phyloP scores from a whole-genome alignment of 2,113 vertebrate genomes.

The Atrichornis clamosus region DNA sequence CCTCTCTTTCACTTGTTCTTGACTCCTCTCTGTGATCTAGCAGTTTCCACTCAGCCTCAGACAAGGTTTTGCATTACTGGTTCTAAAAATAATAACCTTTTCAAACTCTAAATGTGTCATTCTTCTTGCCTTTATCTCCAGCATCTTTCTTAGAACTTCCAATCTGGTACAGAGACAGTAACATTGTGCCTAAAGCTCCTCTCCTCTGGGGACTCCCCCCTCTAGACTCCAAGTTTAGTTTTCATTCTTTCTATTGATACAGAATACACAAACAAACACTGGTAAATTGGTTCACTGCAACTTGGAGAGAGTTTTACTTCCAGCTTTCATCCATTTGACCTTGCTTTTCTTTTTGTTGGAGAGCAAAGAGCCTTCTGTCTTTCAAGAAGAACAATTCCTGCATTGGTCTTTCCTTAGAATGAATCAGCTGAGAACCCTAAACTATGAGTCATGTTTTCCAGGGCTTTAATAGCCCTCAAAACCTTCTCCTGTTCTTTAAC shows the following conservation, averaged over 20 bases:
- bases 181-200: fast-evolving
- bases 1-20: not conserved
- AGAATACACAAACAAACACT: not conserved
- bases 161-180: not conserved
- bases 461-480: not conserved
- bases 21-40: not conserved
- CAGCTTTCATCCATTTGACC: not conserved
- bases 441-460: not conserved
- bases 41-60: not conserved
- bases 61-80: not conserved
- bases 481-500: not conserved
- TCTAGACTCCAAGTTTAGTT: not conserved
- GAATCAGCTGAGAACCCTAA: not conserved
- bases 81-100: not conserved
- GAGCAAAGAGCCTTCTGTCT: not conserved
- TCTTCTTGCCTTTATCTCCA: not conserved
- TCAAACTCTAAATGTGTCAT: not conserved
- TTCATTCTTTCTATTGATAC: not conserved
- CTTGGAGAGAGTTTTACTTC: not conserved
- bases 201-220: not conserved
- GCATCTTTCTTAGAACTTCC: not conserved
- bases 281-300: not conserved
- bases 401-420: not conserved
- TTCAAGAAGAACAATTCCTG: not conserved
- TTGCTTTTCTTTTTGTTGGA: not conserved